Evolutionary conservation across 1,140 invertebrate genomes (phyloP).

Genomic region (Ostrea edulis): DNA sequence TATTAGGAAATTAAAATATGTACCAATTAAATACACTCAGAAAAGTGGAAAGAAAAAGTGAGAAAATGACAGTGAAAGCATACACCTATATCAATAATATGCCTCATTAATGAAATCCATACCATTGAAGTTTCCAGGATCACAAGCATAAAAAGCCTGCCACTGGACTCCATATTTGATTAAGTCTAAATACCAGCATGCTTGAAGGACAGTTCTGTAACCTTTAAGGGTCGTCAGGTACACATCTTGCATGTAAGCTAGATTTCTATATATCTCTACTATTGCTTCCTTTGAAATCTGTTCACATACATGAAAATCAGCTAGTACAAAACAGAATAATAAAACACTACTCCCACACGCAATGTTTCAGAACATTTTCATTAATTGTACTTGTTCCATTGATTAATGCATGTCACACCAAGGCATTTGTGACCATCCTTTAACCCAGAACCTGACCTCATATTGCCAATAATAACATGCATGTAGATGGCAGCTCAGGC

Average conservation of each 20-base stretch:
- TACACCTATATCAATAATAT: not conserved
- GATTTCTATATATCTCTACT: slow-evolving; percentile 80
- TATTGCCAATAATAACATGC: no score
- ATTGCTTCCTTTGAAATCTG: slow-evolving; percentile 75
- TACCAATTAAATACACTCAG: no score
- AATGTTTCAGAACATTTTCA: no score
- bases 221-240: slow-evolving; percentile 81
- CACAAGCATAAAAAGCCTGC: slow-evolving; percentile 87
- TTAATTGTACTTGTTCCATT: no score
- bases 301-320: not conserved
- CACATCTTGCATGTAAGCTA: slow-evolving; percentile 77
- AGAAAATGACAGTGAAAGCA: not conserved
- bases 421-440: no score
- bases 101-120: slow-evolving; percentile 2
- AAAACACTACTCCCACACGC: no score
- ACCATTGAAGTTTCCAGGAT: slow-evolving; percentile 84
- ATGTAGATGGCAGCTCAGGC: no score
- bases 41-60: not conserved
- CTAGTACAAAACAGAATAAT: no score
- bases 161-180: slow-evolving; percentile 86
- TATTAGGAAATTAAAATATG: no score
- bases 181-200: slow-evolving; percentile 91
- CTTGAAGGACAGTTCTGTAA: slow-evolving; percentile 85
- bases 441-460: no score
- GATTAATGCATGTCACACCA: no score